Percentiles rank a stretch among this genome's conserved stretches.
These are phyloP conservation scores for Galagoides demidoff DNA, from an alignment of 2,797 vertebrate genomes.

Conservation along the genomic window DNA sequence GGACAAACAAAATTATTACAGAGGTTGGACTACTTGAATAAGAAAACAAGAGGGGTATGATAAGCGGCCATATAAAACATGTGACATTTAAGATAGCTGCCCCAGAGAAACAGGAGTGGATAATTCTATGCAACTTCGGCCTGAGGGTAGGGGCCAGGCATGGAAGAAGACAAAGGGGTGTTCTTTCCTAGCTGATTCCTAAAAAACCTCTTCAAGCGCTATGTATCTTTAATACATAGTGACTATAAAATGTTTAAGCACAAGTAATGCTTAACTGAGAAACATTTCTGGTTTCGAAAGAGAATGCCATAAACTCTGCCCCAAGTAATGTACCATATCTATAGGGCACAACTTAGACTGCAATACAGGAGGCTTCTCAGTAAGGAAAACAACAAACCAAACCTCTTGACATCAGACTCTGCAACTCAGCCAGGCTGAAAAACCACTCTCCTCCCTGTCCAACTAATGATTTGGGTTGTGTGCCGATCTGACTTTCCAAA, in stretches of 20 bases:
- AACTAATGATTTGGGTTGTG: not conserved
- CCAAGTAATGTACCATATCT: not conserved
- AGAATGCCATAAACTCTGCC: conserved; percentile 50
- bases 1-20: conserved; percentile 30
- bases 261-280: not conserved
- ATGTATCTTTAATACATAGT: not conserved
- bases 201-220: not conserved
- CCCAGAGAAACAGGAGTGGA: not conserved
- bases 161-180: not conserved
- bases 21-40: not conserved
- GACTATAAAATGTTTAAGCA: conserved; percentile 13
- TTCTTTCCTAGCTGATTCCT: not conserved
- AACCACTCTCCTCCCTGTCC: not conserved
- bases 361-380: not conserved
- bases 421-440: not conserved
- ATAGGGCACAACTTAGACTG: conserved; percentile 27
- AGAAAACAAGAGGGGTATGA: not conserved
- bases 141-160: not conserved
- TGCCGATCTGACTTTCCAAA: not conserved
- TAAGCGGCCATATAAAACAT: not conserved
- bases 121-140: not conserved
- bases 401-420: not conserved
- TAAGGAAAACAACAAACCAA: conserved; percentile 36
- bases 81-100: not conserved
- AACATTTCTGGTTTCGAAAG: conserved; percentile 52